Evolutionary conservation across 2,888 invertebrate species (phyloP), one percentile per base, ranked within the genome.

Genomic region (Drosophila falleni): DNA sequence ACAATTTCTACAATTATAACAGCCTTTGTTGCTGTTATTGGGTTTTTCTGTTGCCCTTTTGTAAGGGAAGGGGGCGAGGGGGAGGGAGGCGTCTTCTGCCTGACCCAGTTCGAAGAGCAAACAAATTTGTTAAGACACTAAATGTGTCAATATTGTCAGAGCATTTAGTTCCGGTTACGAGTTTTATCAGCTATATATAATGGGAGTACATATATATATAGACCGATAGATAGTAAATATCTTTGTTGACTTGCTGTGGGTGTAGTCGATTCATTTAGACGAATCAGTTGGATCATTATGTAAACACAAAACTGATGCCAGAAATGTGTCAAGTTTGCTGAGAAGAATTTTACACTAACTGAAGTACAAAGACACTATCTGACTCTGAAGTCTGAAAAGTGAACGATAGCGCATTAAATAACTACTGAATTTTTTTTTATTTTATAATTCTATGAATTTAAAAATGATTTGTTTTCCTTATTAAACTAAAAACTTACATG

Each of bases 101-200:
- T 85, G 82, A 86, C 82, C 82, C 86, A 83, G 81, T 88, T 83
- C 53, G 74, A 26, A 71, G 89, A 64, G 64, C 89, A 82, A 82
- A 88, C 82, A 86, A 88, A 88, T 88, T 88, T 80, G 80, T 69
- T 73, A 71, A 88, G 77, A 79, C 83, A 85, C 61, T 67, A 68
- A 80, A 86, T 82, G 76, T 86, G 87, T 88, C 82, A 82, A 82
- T 82, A 82, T 82, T 88, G 71, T n/a, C 71, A 61, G 56, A 82
- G 80, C 82, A 73, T 79, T 85, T 85, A 87, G 82, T 82, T 82
- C 86, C 82, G 82, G 85, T 61, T 85, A 73, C 75, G 66, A 75
- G 68, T 75, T 35, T 68, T 87, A 78, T 69, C 64, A 56, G 55
- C 59, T 35, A 37, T 33, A 37, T 33, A 53, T 41, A 15, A 49